phyloP scores from a whole-genome alignment of 2,797 vertebrate species.

The Anomalospiza imberbis region DNA sequence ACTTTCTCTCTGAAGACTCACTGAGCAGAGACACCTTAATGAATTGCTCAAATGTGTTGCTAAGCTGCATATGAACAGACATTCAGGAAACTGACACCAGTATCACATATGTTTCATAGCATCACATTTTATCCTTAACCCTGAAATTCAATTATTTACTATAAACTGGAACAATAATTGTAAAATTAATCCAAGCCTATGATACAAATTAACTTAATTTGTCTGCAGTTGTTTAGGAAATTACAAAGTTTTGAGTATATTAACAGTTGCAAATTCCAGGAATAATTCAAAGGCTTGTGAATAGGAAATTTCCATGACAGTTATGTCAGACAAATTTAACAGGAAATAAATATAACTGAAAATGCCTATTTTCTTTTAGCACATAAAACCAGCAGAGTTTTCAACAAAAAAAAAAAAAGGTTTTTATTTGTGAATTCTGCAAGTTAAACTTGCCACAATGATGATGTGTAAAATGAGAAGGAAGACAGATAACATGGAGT shows the following conservation, averaged over 20 bases:
- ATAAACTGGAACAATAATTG: conserved; percentile 64
- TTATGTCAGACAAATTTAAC: conserved; percentile 1
- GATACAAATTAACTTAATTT: conserved; percentile 58
- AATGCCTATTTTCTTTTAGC: conserved; percentile 2
- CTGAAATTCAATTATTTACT: conserved; percentile 69
- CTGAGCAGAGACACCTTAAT: conserved; percentile 59
- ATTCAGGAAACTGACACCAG: conserved; percentile 58
- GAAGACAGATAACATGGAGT: conserved; percentile 15
- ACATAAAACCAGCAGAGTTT: background rate
- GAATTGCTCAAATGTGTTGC: conserved; percentile 65
- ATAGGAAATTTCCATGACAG: background rate
- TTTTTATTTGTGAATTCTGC: conserved; percentile 4
- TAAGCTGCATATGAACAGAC: conserved; percentile 52
- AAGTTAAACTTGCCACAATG: conserved; percentile 4
- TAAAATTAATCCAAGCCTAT: conserved; percentile 46
- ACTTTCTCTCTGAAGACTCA: conserved; percentile 33
- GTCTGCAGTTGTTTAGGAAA: conserved; percentile 30
- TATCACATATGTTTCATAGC: conserved; percentile 58
- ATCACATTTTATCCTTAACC: conserved; percentile 62
- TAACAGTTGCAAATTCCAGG: conserved; percentile 23
- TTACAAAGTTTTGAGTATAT: conserved; percentile 38
- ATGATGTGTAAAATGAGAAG: conserved; percentile 8
- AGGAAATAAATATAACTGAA: background rate
- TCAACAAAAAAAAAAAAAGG: background rate
- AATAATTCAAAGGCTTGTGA: conserved; percentile 45